Percentiles rank a stretch among this genome's conserved stretches.
phyloP scores from a whole-genome alignment of 1,140 invertebrate genomes.

The Lucilia sericata region DNA sequence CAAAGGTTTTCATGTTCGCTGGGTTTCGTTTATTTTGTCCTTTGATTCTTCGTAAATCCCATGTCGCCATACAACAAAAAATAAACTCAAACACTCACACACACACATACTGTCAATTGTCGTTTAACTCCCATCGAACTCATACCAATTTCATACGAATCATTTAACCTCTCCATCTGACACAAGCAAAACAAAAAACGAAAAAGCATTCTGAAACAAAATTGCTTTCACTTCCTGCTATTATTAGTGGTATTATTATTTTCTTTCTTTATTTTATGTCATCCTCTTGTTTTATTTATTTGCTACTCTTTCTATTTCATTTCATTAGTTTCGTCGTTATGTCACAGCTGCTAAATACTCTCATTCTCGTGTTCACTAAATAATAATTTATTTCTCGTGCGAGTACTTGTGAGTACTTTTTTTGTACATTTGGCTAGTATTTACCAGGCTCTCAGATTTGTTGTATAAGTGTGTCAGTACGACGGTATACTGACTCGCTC shows the following conservation, averaged over 20 bases:
- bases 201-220: not conserved
- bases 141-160: constrained; percentile 3
- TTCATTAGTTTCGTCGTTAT: constrained; percentile 9
- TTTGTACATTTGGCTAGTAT: not conserved
- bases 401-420: not conserved
- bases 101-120: not conserved
- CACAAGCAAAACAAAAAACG: not conserved
- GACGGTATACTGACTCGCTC: too few relatives aligned
- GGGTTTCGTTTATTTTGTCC: constrained; percentile 25
- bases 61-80: not conserved
- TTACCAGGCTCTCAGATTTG: constrained; percentile 22
- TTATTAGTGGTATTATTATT: not conserved
- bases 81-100: not conserved
- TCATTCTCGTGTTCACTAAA: not conserved
- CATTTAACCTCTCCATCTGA: not conserved
- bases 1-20: constrained; percentile 2
- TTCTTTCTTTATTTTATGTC: constrained; percentile 20
- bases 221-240: not conserved
- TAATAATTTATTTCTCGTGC: not conserved
- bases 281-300: constrained; percentile 18
- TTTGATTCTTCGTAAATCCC: constrained; percentile 15
- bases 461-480: not conserved
- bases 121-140: not conserved
- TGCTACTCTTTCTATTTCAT: constrained; percentile 16
- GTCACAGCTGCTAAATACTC: not conserved